Base-by-base conservation (phyloP, 2,113 vertebrate genomes). In the Campylorhamphus procurvoides region DNA sequence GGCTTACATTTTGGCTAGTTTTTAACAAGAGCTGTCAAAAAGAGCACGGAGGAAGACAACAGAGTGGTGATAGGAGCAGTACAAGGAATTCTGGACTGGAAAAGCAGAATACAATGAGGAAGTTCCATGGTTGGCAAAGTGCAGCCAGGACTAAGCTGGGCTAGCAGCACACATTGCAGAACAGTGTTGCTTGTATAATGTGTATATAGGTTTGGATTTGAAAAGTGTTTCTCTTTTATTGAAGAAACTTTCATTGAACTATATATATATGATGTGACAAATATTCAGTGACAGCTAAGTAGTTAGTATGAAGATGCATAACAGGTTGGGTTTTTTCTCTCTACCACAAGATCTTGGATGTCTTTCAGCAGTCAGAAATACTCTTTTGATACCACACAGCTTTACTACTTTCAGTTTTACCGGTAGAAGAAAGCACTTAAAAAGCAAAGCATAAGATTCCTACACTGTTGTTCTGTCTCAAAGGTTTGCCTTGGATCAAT, bases 351-450 rank as follows among this genome's bases (percentile, higher is more conserved):
- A 10, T 60, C 35, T 88, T 68, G 22, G 53, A 19, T 87, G 59
- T 58, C 64, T 91, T 86, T 87, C 56, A 78, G 28, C 58, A 84
- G 46, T 89, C 47, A 42, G 53, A 95, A 68, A 39, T 83, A 29
- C n/a, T 44, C 76, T 93, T 91, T 40, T 64, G 37, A 49, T 88
- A 74, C 33, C 63, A 52, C 3, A 0, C 62, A 46, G 35, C 53
- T 93, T 66, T 76, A 71, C 46, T 93, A 78, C 86, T 94, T 94
- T 80, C 28, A 64, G 42, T 94, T 95, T 95, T 75, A 73, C 37
- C 1, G 9, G 44, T 60, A 90, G 62, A 85, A 62, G 62, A 94
- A 69, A 75, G 35, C 11, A 5, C 55, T 95, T 90, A 37, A 84
- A 76, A 84, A 87, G 39, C 3, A 4, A 94, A 88, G n/a, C 25